These are phyloP conservation scores for Drosophila aff. DNA, from an alignment of 1,140 invertebrate genomes.

Conservation along the genomic window DNA sequence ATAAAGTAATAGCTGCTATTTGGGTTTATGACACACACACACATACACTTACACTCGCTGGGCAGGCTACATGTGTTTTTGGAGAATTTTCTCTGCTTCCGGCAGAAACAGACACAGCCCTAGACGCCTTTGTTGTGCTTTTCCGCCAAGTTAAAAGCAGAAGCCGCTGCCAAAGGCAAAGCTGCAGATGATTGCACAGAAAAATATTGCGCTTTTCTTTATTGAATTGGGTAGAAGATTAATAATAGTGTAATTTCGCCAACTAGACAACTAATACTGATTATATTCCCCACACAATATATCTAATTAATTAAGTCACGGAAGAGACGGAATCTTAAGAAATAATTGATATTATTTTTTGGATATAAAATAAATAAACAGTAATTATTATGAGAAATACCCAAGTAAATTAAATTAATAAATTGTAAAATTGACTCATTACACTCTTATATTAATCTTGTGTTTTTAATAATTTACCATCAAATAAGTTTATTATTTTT, in stretches of 20 bases:
- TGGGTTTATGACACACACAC: conserved; percentile 67
- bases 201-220: not conserved
- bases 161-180: conserved; percentile 27
- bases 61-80: conserved; percentile 55
- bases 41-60: conserved; percentile 20
- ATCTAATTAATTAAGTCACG: too few relatives aligned
- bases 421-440: too few relatives aligned
- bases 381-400: too few relatives aligned
- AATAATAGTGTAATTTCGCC: not conserved
- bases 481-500: too few relatives aligned
- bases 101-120: conserved; percentile 43
- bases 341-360: too few relatives aligned
- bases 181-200: conserved; percentile 3
- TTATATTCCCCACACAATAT: not conserved
- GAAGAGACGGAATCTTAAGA: too few relatives aligned
- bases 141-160: conserved; percentile 48
- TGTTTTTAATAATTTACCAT: too few relatives aligned
- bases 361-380: too few relatives aligned
- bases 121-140: conserved; percentile 44
- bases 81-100: conserved; percentile 57
- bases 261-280: not conserved
- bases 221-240: not conserved
- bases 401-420: too few relatives aligned
- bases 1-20: conserved; percentile 81
- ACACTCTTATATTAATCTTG: too few relatives aligned